Percentiles rank a stretch among this genome's conserved stretches.
phyloP scores from a whole-genome alignment of 2,797 vertebrate species.

The Cirrhinus molitorella region DNA sequence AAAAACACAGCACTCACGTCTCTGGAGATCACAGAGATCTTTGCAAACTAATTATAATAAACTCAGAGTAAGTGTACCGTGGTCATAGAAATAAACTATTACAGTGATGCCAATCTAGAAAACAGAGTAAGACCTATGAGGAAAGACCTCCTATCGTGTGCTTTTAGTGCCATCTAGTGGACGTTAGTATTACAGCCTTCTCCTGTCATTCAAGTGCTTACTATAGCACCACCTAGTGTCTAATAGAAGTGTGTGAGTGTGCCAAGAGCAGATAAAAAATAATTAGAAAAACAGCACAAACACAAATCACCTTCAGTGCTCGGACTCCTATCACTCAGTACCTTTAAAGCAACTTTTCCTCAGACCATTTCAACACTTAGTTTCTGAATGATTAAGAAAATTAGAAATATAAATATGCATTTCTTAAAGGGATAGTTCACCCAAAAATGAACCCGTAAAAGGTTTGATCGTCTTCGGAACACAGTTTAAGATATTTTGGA shows the following conservation, averaged over 20 bases:
- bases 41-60: background rate
- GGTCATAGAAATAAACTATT: background rate
- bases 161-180: background rate
- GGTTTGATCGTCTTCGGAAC: too few relatives aligned
- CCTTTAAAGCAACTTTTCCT: too few relatives aligned
- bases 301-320: too few relatives aligned
- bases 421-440: too few relatives aligned
- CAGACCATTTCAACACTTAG: too few relatives aligned
- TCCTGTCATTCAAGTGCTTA: background rate
- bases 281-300: background rate
- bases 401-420: too few relatives aligned
- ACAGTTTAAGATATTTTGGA: too few relatives aligned
- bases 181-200: background rate
- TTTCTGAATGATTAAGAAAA: too few relatives aligned
- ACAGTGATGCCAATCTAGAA: background rate
- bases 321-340: too few relatives aligned
- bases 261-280: background rate
- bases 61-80: background rate
- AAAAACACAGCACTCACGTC: background rate
- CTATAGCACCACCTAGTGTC: background rate
- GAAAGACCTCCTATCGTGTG: background rate
- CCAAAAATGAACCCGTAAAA: too few relatives aligned
- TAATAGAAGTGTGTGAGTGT: background rate
- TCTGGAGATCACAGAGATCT: background rate
- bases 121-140: background rate